Base-by-base conservation (phyloP, 2,888 invertebrate genomes). In the Mythimna pallens region DNA sequence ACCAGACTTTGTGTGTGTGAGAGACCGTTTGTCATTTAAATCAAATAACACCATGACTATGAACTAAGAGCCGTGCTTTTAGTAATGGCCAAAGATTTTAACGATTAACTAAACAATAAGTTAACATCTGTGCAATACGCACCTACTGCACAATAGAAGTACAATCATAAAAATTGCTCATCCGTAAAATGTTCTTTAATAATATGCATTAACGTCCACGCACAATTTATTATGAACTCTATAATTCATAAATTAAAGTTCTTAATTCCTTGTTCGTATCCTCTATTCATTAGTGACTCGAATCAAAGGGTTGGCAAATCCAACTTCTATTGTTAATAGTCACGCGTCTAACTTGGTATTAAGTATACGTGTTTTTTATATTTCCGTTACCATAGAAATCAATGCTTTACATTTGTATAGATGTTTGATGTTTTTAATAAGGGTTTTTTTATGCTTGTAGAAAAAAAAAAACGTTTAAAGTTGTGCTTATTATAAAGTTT, bases 261-360 rank as follows among this genome's bases (percentile, higher is more conserved):
- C 73, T 80, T 76, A 83, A 63, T 89, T 58, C 76, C 17, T 47
- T 77, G 75, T 55, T 22, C 54, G 71, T 59, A 50, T 72, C 12
- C 55, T 74, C 89, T 91, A 93, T 94, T 95, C 95, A 95, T 94
- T 95, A 95, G 93, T 90, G 89, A 88, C 88, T 91, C 87, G 91
- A 92, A 92, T 94, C 92, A 96, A 96, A 95, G 96, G 96, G 96
- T 96, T 96, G 93, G 95, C 96, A 96, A 96, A 96, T 96, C 96
- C 95, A 91, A 92, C 84, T 92, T 90, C 92, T 94, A 95, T 95
- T 95, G 95, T 96, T 92, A 90, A 93, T 88, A 93, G 95, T 95
- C 96, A 96, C 96, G 96, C 95, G 94, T 93, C 93, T 89, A 84
- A 93, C 90, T 93, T 90, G 90, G 91, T 92, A 93, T 92, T 93